Conservation (phyloP, 2,113 vertebrate genomes). For the Pithys albifrons region DNA sequence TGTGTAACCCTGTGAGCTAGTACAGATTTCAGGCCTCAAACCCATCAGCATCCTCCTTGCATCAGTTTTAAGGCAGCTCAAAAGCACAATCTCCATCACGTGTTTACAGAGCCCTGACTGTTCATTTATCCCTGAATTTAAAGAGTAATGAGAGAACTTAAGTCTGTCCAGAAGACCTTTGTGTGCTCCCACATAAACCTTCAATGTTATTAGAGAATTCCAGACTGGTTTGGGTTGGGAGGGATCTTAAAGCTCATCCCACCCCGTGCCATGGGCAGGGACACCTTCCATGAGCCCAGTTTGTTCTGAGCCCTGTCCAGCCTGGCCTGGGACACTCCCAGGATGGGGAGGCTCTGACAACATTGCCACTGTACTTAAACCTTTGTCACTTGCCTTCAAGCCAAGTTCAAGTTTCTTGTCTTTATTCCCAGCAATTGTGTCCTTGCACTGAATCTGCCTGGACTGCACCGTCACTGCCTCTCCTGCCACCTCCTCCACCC, state of each 20-base stretch:
- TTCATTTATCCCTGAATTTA: not conserved
- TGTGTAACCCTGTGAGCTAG: not conserved
- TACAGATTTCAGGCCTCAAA: not conserved
- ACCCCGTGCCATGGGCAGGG: not conserved
- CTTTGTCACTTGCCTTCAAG: not conserved
- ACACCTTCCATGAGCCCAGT: not conserved
- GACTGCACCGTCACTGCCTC: not conserved
- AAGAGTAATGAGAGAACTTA: not conserved
- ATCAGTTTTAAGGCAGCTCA: not conserved
- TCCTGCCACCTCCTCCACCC: not conserved
- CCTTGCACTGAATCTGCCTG: not conserved
- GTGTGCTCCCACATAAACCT: not conserved
- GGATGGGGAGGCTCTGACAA: not conserved
- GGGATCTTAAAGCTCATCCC: not conserved
- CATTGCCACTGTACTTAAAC: fast-evolving
- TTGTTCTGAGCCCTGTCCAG: not conserved
- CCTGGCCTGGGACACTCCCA: not conserved
- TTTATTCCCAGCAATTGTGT: not conserved
- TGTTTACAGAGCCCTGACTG: not conserved
- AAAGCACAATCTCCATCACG: not conserved
- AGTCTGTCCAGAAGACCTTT: not conserved
- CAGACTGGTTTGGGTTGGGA: not conserved
- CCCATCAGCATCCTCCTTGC: not conserved
- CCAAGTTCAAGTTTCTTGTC: not conserved
- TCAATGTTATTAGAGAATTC: not conserved